Percentiles rank a stretch among this genome's conserved stretches.
These are phyloP conservation scores for Lanius collurio DNA, from an alignment of 2,113 vertebrate genomes.

Conservation along the genomic window DNA sequence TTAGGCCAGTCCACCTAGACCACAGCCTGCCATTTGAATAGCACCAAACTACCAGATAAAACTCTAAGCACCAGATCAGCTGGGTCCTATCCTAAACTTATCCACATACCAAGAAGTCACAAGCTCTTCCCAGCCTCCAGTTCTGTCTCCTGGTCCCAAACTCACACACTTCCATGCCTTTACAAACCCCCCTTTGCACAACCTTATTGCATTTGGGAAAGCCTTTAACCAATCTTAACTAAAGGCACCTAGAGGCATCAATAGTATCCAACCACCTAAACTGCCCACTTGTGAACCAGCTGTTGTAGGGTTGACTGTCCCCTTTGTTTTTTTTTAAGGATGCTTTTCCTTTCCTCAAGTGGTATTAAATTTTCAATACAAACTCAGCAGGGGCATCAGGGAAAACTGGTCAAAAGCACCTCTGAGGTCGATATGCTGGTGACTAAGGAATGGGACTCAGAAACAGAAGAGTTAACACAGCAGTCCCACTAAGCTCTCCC, in stretches of 20 bases:
- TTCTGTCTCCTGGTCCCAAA: neutral
- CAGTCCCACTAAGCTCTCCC: neutral
- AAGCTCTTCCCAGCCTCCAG: neutral
- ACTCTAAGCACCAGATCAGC: neutral
- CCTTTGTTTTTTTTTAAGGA: neutral
- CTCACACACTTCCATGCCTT: neutral
- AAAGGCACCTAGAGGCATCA: neutral
- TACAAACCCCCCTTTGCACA: rapidly evolving
- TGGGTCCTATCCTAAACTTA: neutral
- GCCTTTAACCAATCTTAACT: neutral
- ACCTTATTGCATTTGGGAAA: neutral
- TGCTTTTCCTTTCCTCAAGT: neutral
- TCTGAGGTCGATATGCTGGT: neutral
- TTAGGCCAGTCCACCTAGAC: neutral
- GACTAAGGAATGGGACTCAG: neutral
- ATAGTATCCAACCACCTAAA: neutral
- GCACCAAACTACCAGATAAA: neutral
- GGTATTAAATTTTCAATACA: neutral
- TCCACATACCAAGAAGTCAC: neutral
- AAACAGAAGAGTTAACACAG: neutral
- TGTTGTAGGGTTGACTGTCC: neutral
- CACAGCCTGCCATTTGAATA: neutral
- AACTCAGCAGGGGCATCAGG: neutral
- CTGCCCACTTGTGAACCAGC: neutral
- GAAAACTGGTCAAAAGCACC: neutral